These are phyloP conservation scores for Eurytoma californica DNA, from an alignment of 2,888 invertebrate genomes.

Conservation along the genomic window DNA sequence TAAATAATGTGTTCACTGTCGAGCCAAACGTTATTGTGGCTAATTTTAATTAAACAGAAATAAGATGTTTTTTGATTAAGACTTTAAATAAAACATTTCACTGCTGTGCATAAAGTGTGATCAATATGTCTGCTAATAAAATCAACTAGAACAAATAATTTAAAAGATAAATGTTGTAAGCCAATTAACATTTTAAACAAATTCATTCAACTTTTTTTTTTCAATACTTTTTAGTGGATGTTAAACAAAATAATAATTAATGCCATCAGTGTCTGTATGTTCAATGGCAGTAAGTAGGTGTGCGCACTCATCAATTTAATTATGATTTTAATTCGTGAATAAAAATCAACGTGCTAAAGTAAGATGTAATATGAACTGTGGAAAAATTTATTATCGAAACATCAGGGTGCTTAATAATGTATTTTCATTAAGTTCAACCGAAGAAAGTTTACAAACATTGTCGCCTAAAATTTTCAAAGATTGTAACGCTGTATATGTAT, in stretches of 20 bases:
- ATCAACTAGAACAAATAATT: constrained; percentile 18
- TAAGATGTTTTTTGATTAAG: constrained; percentile 32
- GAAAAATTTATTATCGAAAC: constrained; percentile 5
- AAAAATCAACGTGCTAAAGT: constrained; percentile 17
- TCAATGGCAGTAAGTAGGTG: constrained; percentile 31
- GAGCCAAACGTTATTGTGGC: constrained; percentile 38
- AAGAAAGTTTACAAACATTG: constrained; percentile 21
- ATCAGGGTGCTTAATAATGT: constrained; percentile 23
- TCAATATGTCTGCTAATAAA: constrained; percentile 29
- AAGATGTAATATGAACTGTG: constrained; percentile 15
- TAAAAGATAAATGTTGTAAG: constrained; percentile 3
- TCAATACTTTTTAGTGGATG: constrained; percentile 26
- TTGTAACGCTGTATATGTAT: constrained; percentile 36
- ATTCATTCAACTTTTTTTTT: neutral
- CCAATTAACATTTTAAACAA: neutral
- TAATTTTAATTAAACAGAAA: constrained; percentile 31
- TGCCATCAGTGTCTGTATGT: constrained; percentile 31
- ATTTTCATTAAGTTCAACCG: neutral
- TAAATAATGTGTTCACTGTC: constrained; percentile 45
- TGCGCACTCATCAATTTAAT: constrained; percentile 32
- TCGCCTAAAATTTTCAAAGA: constrained; percentile 31
- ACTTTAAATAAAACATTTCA: constrained; percentile 36
- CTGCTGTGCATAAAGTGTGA: constrained; percentile 32
- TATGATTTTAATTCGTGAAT: constrained; percentile 17
- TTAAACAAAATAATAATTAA: neutral